A percentile compares a stretch with the other conserved stretches of the same genome.
Evolutionary conservation across 2,888 invertebrate genomes (phyloP).

Genomic region (Ariolimax columbianus): DNA sequence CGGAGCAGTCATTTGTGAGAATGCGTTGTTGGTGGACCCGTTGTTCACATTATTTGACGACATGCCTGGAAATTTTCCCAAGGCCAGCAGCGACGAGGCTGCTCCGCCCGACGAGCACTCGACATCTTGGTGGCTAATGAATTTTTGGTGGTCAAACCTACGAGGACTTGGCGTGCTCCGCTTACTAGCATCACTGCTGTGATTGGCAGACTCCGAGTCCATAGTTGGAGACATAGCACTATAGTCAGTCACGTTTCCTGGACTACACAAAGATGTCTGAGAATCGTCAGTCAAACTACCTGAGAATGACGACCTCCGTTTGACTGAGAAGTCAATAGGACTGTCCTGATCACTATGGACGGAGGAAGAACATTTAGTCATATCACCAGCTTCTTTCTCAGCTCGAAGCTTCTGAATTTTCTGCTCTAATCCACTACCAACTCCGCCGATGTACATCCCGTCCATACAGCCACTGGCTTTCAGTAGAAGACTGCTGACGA

Average conservation of each 20-base stretch:
- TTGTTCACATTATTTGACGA: conserved; percentile 36
- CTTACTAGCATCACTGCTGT: conserved; percentile 3
- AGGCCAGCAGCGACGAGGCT: background rate
- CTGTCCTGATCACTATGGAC: conserved; percentile 49
- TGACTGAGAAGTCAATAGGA: conserved; percentile 55
- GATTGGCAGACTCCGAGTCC: background rate
- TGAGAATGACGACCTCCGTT: conserved; percentile 52
- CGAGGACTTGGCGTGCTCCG: conserved; percentile 39
- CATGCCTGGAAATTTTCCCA: conserved; percentile 44
- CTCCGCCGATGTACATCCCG: background rate
- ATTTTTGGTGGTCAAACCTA: conserved; percentile 15
- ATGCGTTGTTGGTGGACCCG: conserved; percentile 33
- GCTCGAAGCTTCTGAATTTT: conserved; percentile 47
- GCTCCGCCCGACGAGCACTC: background rate
- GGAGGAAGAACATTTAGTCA: conserved; percentile 27
- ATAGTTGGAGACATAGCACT: conserved; percentile 10
- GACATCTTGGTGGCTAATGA: background rate
- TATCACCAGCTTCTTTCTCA: conserved; percentile 44
- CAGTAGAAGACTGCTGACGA: conserved; percentile 23
- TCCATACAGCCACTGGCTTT: conserved; percentile 6
- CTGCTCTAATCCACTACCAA: conserved; percentile 24
- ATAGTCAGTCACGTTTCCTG: conserved; percentile 44
- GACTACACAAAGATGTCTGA: conserved; percentile 50
- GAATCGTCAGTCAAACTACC: conserved; percentile 55
- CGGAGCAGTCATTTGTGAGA: conserved; percentile 45